Conservation (phyloP, 2,113 vertebrate species). For the Sakesphorus luctuosus region DNA sequence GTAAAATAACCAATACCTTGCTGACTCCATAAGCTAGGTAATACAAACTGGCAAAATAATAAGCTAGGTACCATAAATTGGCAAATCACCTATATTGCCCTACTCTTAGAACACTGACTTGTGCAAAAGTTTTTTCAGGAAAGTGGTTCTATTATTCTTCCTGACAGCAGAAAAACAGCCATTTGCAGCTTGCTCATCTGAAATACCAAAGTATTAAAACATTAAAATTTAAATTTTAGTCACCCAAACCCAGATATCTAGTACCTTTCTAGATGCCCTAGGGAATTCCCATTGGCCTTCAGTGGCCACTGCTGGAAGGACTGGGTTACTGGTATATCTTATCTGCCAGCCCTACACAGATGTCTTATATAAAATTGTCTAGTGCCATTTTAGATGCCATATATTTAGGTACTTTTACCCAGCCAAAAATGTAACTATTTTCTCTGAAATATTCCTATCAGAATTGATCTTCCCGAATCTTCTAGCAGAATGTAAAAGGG, state of each 20-base stretch:
- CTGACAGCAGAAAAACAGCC: constrained; percentile 6
- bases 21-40: constrained; percentile 18
- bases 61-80: constrained; percentile 8
- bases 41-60: neutral
- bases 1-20: constrained; percentile 20
- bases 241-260: neutral
- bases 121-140: constrained; percentile 33
- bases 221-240: neutral
- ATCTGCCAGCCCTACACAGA: neutral
- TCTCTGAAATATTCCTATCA: neutral
- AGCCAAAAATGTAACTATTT: neutral
- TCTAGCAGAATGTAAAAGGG: neutral
- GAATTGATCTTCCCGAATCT: neutral
- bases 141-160: constrained; percentile 11
- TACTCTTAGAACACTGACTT: constrained; percentile 10
- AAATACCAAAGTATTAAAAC: neutral
- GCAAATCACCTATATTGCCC: neutral
- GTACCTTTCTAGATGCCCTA: neutral
- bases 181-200: neutral
- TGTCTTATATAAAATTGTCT: neutral
- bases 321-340: neutral
- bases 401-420: neutral
- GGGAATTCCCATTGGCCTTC: neutral
- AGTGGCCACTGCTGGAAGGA: neutral
- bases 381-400: neutral